A percentile compares a stretch with the other conserved stretches of the same genome.
Evolutionary conservation across 2,113 vertebrate species (phyloP).

Genomic region (Gorilla gorilla): DNA sequence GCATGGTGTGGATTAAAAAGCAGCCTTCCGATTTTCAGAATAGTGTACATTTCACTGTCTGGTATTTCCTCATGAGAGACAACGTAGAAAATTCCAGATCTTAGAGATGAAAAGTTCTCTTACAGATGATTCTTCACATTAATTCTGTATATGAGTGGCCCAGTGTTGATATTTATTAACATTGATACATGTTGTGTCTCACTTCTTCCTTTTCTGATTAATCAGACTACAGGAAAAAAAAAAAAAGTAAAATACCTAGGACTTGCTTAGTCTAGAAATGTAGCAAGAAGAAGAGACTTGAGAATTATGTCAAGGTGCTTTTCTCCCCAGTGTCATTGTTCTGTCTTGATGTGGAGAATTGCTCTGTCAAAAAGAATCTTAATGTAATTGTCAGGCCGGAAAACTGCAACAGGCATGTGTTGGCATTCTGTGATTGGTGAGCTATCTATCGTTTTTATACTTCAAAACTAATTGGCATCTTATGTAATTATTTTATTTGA

Average conservation of each 20-base stretch:
- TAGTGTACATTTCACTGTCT: neutral
- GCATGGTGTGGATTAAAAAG: neutral
- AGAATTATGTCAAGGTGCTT: neutral
- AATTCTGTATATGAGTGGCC: neutral
- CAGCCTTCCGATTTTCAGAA: neutral
- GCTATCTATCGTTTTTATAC: neutral
- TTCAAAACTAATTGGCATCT: neutral
- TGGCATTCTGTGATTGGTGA: neutral
- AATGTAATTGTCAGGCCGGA: neutral
- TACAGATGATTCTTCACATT: neutral
- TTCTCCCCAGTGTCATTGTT: neutral
- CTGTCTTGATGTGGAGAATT: neutral
- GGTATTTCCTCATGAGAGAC: neutral
- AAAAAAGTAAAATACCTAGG: neutral
- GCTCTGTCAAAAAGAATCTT: neutral
- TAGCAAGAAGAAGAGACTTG: neutral
- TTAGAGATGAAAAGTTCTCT: neutral
- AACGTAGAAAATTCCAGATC: neutral
- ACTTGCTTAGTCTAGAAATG: neutral
- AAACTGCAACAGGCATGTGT: neutral
- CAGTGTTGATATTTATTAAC: neutral
- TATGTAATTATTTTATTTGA: neutral
- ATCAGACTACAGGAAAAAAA: neutral
- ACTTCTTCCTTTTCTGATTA: neutral
- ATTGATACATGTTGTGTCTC: fast-evolving